Evolutionary conservation across 2,888 invertebrate genomes (phyloP).

Genomic region (Ophraella communa): DNA sequence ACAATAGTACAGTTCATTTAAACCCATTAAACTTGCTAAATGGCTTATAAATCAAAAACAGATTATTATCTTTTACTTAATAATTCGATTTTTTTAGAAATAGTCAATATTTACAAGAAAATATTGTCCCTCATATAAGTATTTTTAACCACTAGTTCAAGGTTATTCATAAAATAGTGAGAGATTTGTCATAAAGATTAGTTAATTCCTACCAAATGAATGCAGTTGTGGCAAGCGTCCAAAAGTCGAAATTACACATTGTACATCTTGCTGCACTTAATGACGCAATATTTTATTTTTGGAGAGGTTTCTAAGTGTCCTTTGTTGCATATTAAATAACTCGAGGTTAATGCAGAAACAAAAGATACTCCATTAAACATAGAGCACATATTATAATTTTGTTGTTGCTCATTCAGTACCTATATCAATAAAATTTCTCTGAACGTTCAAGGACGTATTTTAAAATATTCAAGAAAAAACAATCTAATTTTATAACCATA

Average conservation of each 20-base stretch:
- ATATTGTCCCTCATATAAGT: background rate
- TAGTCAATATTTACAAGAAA: no score
- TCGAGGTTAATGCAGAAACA: constrained; percentile 3
- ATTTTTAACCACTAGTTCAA: constrained; percentile 13
- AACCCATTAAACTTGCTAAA: no score
- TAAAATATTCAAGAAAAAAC: no score
- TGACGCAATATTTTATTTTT: constrained; percentile 33
- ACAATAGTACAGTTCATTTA: no score
- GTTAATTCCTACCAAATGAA: constrained; percentile 24
- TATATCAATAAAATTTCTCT: no score
- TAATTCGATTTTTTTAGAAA: no score
- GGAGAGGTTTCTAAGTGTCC: constrained; percentile 16
- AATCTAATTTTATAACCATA: no score
- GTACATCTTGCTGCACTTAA: constrained; percentile 23
- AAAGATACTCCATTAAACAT: background rate
- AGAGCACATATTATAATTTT: background rate
- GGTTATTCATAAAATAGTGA: constrained; percentile 7
- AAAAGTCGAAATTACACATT: constrained; percentile 27
- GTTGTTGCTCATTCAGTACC: no score
- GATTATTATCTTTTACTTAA: no score
- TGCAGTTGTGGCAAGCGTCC: constrained; percentile 28
- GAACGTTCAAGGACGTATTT: no score
- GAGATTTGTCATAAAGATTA: constrained; percentile 11
- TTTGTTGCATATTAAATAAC: constrained; percentile 22
- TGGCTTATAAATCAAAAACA: no score